Base-by-base conservation (phyloP, 23 tunicate genomes). In the Oikopleura vanhoeffeni region DNA sequence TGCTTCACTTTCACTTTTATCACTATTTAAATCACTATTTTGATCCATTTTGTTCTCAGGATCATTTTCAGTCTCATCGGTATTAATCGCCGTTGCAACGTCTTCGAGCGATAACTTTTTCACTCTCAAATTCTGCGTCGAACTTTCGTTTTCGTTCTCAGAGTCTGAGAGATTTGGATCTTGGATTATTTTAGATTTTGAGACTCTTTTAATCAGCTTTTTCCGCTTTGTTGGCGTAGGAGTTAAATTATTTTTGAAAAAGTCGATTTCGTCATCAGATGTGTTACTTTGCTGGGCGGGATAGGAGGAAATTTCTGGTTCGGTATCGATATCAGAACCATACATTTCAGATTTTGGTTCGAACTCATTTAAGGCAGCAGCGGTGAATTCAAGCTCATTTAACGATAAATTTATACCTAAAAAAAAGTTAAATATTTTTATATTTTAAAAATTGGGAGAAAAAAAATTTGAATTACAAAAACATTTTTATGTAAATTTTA, bases 181-280 rank as follows among this genome's bases (percentile, higher is more conserved):
- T n/a, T n/a, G n/a, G n/a, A n/a, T n/a, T n/a, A n/a, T n/a, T n/a
- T n/a, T n/a, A n/a, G 64, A 49, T 49, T 49, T 49, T 49, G 64
- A 13, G 24, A 24, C 64, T 24, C 64, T 13, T 49, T 49, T 49
- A 49, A 24, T 49, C 18, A 49, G 24, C 24, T 49, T 49, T 49
- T 49, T 49, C 64, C 64, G 64, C 13, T 33, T 33, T 38, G 79
- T 13, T 38, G 79, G 79, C 3, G 79, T 24, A 38, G 34, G 4
- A 71, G 79, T 38, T 13, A 71, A 38, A 71, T 28, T 71, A 18
- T 28, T 24, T 30, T 71, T 71, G 79, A 71, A 71, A 30, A 71
- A 71, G 35, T 71, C 32, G 79, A 71, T 71, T 30, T 71, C 79
- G 79, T 71, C 79, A 71, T 28, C 34, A 32, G 79, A 71, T 2